Evolutionary conservation across 2,888 invertebrate species (phyloP).

Genomic region (Theodoxus fluviatilis): DNA sequence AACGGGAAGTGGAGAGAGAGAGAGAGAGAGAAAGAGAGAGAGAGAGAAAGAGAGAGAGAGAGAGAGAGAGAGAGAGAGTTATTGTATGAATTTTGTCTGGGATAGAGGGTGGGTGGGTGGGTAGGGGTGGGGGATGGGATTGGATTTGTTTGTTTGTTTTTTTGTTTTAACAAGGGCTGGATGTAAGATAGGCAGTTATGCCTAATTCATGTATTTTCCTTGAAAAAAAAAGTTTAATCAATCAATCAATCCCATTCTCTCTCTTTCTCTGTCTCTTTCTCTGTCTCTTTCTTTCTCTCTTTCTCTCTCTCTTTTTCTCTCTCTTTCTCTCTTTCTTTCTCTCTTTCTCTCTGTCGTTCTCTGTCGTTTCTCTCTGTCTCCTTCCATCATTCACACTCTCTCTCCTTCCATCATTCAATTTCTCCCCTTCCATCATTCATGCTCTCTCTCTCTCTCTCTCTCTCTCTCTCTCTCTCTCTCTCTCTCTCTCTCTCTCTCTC

Average conservation of each 20-base stretch:
- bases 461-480: slow-evolving; percentile 17
- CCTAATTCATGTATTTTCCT: too few species aligned
- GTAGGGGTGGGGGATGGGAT: not conserved
- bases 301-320: not conserved
- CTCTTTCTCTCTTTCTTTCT: slow-evolving; percentile 6
- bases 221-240: too few species aligned
- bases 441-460: slow-evolving; percentile 10
- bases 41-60: slow-evolving; percentile 1
- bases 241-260: not conserved
- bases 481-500: slow-evolving; percentile 18
- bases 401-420: not conserved
- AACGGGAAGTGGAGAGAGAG: not conserved
- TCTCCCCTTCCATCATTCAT: not conserved
- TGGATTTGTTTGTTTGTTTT: not conserved
- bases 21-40: not conserved
- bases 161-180: not conserved
- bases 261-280: not conserved
- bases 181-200: too few species aligned
- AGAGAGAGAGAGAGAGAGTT: slow-evolving; percentile 4
- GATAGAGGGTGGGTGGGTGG: not conserved
- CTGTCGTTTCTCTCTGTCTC: not conserved
- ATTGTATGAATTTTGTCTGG: too few species aligned
- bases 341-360: not conserved
- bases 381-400: not conserved
- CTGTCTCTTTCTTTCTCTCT: not conserved